A percentile compares a stretch with the other conserved stretches of the same genome.
These are phyloP conservation scores for Sesia bembeciformis DNA, from an alignment of 2,888 invertebrate species.

Conservation along the genomic window DNA sequence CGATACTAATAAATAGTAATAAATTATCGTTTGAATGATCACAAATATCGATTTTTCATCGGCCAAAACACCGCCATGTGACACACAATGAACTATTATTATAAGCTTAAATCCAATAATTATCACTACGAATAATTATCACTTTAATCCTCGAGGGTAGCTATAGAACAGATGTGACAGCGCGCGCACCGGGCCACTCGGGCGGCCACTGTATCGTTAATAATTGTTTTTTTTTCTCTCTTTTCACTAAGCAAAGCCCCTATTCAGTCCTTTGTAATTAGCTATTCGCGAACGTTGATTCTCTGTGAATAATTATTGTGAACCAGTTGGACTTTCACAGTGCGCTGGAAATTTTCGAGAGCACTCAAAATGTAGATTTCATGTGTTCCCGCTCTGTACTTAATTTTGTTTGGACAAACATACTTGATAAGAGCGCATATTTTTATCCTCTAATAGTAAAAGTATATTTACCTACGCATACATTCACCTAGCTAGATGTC, in stretches of 20 bases:
- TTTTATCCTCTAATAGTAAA: no score
- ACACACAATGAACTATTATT: conserved; percentile 28
- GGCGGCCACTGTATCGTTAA: conserved; percentile 68
- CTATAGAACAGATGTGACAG: conserved; percentile 60
- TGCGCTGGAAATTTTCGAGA: conserved; percentile 15
- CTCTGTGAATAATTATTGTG: conserved; percentile 52
- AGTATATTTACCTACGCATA: no score
- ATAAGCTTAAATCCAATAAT: conserved; percentile 63
- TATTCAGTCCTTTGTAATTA: conserved; percentile 68
- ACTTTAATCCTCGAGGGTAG: conserved; percentile 58
- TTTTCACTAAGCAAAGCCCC: conserved; percentile 58
- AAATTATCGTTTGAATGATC: neutral
- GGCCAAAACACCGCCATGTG: conserved; percentile 16
- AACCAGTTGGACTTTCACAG: conserved; percentile 4
- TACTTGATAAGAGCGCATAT: no score
- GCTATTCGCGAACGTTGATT: conserved; percentile 58
- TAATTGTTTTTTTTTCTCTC: conserved; percentile 58
- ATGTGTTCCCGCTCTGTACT: neutral
- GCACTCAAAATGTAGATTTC: conserved; percentile 17
- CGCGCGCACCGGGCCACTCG: conserved; percentile 63
- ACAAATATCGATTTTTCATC: neutral
- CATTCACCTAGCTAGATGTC: no score
- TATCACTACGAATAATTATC: conserved; percentile 69
- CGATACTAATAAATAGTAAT: neutral
- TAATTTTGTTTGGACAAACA: neutral